phyloP scores from a whole-genome alignment of 1,140 invertebrate species.

The Sitophilus oryzae region DNA sequence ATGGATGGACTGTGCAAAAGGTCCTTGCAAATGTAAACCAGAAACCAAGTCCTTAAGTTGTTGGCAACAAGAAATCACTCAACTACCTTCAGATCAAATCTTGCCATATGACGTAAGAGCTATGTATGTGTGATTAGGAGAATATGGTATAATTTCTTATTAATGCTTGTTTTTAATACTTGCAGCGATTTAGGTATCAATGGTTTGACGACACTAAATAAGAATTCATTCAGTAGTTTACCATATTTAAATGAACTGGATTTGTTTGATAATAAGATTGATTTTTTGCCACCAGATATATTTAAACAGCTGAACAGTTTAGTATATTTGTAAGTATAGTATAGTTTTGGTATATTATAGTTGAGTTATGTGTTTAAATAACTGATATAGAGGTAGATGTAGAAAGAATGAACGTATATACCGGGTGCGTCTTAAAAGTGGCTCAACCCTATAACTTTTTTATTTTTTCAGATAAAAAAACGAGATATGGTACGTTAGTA shows the following conservation, averaged over 20 bases:
- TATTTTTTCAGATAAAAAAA: no score
- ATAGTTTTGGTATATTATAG: no score
- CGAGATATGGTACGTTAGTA: no score
- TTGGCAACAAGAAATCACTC: slow-evolving; percentile 60
- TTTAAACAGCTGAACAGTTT: slow-evolving; percentile 67
- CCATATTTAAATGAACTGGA: slow-evolving; percentile 65
- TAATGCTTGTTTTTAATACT: slow-evolving; percentile 46
- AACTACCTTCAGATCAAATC: slow-evolving; percentile 59
- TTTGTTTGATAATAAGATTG: slow-evolving; percentile 70
- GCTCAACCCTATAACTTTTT: no score
- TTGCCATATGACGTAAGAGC: slow-evolving; percentile 62
- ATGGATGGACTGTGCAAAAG: slow-evolving; percentile 67
- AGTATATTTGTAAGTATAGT: slow-evolving; percentile 64
- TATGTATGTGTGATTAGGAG: slow-evolving; percentile 50
- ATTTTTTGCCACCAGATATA: slow-evolving; percentile 66
- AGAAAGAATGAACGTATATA: no score
- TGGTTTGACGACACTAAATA: slow-evolving; percentile 63
- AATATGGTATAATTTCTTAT: not conserved
- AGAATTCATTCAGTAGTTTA: slow-evolving; percentile 65
- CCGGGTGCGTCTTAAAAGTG: no score
- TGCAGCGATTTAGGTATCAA: slow-evolving; percentile 74
- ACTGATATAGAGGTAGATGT: no score
- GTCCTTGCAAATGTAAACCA: slow-evolving; percentile 61
- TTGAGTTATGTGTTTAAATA: no score
- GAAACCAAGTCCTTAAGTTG: slow-evolving; percentile 62